Evolutionary conservation across 2,797 vertebrate genomes (phyloP).

Genomic region (Perodicticus potto): DNA sequence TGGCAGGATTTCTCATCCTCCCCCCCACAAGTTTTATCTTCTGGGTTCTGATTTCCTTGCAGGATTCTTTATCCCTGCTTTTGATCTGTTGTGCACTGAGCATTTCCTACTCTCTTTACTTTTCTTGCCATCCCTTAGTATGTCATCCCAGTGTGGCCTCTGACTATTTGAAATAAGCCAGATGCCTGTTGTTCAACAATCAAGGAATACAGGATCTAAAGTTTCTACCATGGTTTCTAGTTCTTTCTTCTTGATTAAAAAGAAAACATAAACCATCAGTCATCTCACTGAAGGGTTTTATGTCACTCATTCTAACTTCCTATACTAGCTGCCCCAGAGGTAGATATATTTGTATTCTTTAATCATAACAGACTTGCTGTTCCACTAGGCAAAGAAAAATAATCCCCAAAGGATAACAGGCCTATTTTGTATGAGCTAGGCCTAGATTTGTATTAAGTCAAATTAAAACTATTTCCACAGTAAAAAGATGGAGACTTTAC

Average conservation of each 20-base stretch:
- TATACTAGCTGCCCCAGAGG: not conserved
- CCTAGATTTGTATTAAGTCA: not conserved
- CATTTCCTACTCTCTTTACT: not conserved
- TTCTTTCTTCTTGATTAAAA: constrained; percentile 41
- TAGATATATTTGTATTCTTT: constrained; percentile 8
- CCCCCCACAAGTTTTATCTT: not conserved
- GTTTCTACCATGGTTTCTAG: constrained; percentile 2
- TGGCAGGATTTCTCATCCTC: not conserved
- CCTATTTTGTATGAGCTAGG: not conserved
- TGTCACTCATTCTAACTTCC: constrained; percentile 41
- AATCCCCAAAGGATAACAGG: constrained; percentile 29
- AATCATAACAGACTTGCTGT: constrained; percentile 45
- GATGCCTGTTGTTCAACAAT: constrained; percentile 31
- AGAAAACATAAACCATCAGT: constrained; percentile 2
- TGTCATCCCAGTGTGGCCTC: not conserved
- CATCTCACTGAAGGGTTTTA: constrained; percentile 40
- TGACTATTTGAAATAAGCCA: constrained; percentile 56
- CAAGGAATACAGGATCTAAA: not conserved
- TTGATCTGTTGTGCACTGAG: not conserved
- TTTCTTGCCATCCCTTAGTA: not conserved
- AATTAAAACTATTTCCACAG: constrained; percentile 37
- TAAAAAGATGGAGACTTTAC: no score
- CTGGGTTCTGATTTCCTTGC: not conserved
- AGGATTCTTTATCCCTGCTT: not conserved
- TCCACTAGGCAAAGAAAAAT: constrained; percentile 53